phyloP scores from a whole-genome alignment of 2,888 invertebrate species.

The Pecten maximus region DNA sequence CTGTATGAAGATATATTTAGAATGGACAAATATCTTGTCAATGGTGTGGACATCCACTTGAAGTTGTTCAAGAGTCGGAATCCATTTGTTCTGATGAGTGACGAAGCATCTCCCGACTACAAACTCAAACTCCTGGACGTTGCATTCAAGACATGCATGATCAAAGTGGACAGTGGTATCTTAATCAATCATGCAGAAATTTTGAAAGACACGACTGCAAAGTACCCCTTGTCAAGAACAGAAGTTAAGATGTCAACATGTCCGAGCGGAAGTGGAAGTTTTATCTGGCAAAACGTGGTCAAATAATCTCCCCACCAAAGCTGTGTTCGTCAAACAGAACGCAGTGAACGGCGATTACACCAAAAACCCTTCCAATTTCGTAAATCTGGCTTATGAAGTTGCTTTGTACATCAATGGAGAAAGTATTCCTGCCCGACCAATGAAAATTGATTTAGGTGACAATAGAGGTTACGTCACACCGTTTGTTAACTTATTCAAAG shows the following conservation, averaged over 20 bases:
- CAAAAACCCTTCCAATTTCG: slow-evolving; percentile 36
- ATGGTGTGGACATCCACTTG: not conserved
- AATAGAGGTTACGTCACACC: slow-evolving; percentile 42
- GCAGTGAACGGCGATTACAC: no score
- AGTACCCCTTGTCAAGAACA: no score
- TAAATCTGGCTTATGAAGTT: slow-evolving; percentile 41
- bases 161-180: no score
- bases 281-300: no score
- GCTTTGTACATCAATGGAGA: slow-evolving; percentile 40
- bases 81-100: not conserved
- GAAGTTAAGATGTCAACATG: no score
- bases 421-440: slow-evolving; percentile 35
- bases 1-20: not conserved
- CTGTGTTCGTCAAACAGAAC: no score
- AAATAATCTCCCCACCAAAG: no score
- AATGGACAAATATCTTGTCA: not conserved
- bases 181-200: no score
- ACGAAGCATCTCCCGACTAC: not conserved
- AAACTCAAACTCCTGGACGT: not conserved
- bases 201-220: no score
- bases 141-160: no score
- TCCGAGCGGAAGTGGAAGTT: no score
- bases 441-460: slow-evolving; percentile 39
- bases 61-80: not conserved
- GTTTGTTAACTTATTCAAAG: slow-evolving; percentile 43